Evolutionary conservation across 1,140 invertebrate genomes (phyloP), one percentile per base, ranked within the genome.

Genomic region (Calliphora vicina): DNA sequence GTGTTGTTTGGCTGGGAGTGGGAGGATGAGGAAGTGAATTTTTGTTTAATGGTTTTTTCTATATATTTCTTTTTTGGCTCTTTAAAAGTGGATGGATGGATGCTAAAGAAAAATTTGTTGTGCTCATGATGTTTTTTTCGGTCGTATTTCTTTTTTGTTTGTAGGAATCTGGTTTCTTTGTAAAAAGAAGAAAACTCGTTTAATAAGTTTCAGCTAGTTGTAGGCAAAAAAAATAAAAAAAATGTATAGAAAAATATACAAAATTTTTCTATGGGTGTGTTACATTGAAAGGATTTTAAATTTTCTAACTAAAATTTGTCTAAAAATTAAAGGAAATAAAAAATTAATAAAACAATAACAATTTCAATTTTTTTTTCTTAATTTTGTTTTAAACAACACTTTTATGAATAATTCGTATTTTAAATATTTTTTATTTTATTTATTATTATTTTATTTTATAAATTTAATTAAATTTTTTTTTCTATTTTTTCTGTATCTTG

Each of bases 251-350:
- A 67, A 57, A 67, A 25, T 67, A 67, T 1, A 67, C 61, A 67
- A 67, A 67, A 67, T 23, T 43, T 78, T 76, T 76, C 42, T 78
- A 12, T 45, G 74, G 74, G 74, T 78, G 74, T 78, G 74, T 78
- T 78, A 45, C 35, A 43, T 9, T 23, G 8, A 23, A 23, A 67
- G 9, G 25, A 23, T 23, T n/a, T 57, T 6, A 6, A 57, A 1
- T 23, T 1, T 67, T 17, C 8, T 23, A 67, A 67, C 5, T 23
- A 67, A 67, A 67, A 67, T 67, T 1, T 10, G 6, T 25, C 0
- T 67, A 2, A 2, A 23, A 23, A 67, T 20, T 23, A 67, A 10
- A 25, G n/a, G 23, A 9, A 67, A 9, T 23, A 67, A 10, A 10
- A 67, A 67, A 20, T n/a, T n/a, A n/a, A n/a, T n/a, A n/a, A n/a